Evolutionary conservation across 2,113 vertebrate species (phyloP).

Genomic region (Vidua macroura): DNA sequence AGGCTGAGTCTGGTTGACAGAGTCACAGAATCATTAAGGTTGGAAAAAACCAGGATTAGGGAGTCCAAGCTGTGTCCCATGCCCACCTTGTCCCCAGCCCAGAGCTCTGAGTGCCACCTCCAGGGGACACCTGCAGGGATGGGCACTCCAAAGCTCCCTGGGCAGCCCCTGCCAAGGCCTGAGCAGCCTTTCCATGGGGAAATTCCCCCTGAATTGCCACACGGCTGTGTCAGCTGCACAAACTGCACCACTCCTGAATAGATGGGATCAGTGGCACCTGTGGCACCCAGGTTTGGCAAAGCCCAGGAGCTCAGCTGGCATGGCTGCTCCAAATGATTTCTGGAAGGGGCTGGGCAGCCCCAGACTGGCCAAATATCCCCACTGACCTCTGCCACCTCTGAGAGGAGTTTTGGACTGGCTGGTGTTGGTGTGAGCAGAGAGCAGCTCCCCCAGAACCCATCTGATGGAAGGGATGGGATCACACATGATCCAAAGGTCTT

Average conservation of each 20-base stretch:
- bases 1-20: neutral
- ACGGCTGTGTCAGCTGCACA: neutral
- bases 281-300: neutral
- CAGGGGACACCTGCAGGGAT: neutral
- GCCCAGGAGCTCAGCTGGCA: neutral
- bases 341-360: neutral
- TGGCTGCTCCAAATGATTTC: neutral
- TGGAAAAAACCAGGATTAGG: neutral
- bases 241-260: neutral
- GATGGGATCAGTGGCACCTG: neutral
- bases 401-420: neutral
- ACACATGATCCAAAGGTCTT: neutral
- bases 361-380: neutral
- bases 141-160: neutral
- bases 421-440: neutral
- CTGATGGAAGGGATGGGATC: neutral
- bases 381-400: neutral
- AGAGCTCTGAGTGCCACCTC: neutral
- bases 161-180: rapidly evolving
- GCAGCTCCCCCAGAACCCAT: neutral
- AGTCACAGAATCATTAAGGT: neutral
- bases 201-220: neutral
- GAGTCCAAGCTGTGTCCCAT: rapidly evolving
- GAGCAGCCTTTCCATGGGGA: rapidly evolving
- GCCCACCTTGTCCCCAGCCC: neutral